Conservation (phyloP, 2,113 vertebrate species). For the Phyllostomus discolor region DNA sequence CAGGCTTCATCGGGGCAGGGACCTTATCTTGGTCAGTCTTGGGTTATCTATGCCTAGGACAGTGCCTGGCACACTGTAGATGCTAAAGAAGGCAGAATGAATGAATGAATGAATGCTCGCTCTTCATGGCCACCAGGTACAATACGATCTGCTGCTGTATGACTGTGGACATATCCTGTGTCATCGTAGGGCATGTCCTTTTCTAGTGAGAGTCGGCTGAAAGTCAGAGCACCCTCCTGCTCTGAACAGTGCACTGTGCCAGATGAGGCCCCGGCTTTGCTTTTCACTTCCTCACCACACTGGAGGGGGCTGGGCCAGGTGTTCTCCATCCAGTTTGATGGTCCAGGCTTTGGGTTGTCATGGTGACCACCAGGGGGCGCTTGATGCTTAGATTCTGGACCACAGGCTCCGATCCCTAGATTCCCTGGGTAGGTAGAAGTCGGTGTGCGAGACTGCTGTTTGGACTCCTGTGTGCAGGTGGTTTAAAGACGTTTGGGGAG, state of each 20-base stretch:
- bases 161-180: neutral
- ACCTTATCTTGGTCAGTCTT: neutral
- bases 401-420: neutral
- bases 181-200: neutral
- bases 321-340: rapidly evolving
- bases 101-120: neutral
- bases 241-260: rapidly evolving
- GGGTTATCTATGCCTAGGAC: neutral
- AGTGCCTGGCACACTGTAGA: neutral
- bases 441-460: neutral
- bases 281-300: rapidly evolving
- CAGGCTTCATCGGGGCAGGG: neutral
- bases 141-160: neutral
- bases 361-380: constrained; percentile 47
- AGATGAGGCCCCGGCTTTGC: neutral
- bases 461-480: neutral
- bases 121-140: neutral
- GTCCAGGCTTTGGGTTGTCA: neutral
- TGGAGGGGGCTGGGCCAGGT: neutral
- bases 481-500: neutral
- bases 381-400: neutral
- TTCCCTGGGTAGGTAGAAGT: neutral
- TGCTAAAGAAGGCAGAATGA: neutral
- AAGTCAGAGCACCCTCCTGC: neutral
- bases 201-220: neutral